Base-by-base conservation (phyloP, 1,140 invertebrate genomes). In the Platyura marginata region DNA sequence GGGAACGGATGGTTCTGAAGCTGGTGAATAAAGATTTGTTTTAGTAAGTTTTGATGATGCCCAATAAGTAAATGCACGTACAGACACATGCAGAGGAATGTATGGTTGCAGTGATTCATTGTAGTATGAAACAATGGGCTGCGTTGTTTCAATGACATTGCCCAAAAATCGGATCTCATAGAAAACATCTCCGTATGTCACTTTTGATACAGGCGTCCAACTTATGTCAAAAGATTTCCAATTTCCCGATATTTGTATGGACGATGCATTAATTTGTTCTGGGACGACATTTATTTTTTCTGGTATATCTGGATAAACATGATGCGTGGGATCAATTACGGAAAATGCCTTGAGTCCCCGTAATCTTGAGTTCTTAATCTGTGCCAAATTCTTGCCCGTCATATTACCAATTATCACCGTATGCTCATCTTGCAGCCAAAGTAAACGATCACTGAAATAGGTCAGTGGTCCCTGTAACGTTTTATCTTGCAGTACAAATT, bases 21-120 rank as follows among this genome's bases (percentile, higher is more conserved):
- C 69, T 0, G 81, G 82, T 0, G 80, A 79, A 48, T 66, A 66
- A 0, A 80, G 48, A 19, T 61, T 55, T 0, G 67, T 64, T 3
- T 67, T 68, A 0, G 77, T 72, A 20, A 69, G 65, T 8, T 66
- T 58, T 0, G 83, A 77, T 6, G 77, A 70, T 22, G 80, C 79
- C 87, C 88, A 93, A 48, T 79, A 80, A 0, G 87, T 89, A 48
- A 79, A 80, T 0, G 86, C 78, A 40, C 79, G 74, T 2, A 93
- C 68, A 1, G 72, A 73, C 3, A 89, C 68, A 25, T 74, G 72
- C 6, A 90, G 50, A 8, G 63, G 54, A 1, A 76, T 74, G 55
- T 79, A 84, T 0, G 85, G 79, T 6, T 69, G 51, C 40, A 83
- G 64, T 15, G 51, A 65, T 8, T 61, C 60, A 36, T 52, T 55